Conservation (phyloP, 2,888 invertebrate species). For the Pristionchus exspectatus region DNA sequence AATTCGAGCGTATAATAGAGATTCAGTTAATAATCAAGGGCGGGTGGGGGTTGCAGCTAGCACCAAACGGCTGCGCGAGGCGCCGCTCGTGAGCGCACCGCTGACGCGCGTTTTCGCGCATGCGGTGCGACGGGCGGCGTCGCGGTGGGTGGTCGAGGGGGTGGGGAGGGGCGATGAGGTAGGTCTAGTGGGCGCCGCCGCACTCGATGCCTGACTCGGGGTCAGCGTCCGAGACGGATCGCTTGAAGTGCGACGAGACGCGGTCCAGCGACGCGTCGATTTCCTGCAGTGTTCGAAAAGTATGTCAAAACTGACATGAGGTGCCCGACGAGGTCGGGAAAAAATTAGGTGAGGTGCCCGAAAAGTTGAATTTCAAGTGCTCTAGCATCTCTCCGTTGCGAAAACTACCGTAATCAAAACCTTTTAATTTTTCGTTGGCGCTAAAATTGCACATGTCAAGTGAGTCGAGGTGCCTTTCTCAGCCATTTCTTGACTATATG, state of each 20-base stretch:
- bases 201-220: conserved; percentile 41
- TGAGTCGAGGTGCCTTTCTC: no score
- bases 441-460: no score
- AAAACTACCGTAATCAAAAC: no score
- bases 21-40: conserved; percentile 23
- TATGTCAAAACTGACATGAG: no score
- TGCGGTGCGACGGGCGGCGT: conserved; percentile 44
- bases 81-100: conserved; percentile 39
- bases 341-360: no score
- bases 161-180: not conserved
- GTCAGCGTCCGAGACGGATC: conserved; percentile 59
- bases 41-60: conserved; percentile 34
- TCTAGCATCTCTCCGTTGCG: no score
- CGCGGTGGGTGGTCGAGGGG: not conserved
- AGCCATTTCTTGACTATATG: no score
- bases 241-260: conserved; percentile 62
- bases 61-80: conserved; percentile 43
- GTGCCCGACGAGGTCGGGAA: no score
- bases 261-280: conserved; percentile 67
- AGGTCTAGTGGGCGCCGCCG: conserved; percentile 17
- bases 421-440: no score
- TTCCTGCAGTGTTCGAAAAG: no score
- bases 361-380: no score
- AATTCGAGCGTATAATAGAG: not conserved
- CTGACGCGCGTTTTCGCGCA: not conserved